Evolutionary conservation across 2,113 vertebrate genomes (phyloP).

Genomic region (Oryzias woworae): DNA sequence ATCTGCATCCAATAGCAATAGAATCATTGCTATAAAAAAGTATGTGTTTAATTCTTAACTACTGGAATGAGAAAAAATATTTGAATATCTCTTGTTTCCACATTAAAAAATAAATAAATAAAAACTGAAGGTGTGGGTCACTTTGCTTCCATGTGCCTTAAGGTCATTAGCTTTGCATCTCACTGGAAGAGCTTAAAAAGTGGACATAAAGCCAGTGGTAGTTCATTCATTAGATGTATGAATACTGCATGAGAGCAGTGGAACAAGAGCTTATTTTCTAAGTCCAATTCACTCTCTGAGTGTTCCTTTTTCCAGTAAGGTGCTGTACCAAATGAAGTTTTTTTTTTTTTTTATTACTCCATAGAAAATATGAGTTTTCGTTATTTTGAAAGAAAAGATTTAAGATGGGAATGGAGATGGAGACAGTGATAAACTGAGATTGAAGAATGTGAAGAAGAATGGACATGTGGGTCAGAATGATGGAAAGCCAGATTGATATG

Average conservation of each 20-base stretch:
- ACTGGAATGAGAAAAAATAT: not conserved
- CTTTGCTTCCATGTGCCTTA: slow-evolving; percentile 46
- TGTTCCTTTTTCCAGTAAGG: slow-evolving; percentile 39
- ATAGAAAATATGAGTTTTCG: slow-evolving; percentile 27
- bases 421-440: slow-evolving; percentile 61
- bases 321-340: slow-evolving; percentile 23
- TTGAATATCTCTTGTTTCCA: not conserved
- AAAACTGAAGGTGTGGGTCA: slow-evolving; percentile 43
- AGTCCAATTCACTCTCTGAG: slow-evolving; percentile 45
- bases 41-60: too few species aligned
- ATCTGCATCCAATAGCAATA: not conserved
- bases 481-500: slow-evolving; percentile 75
- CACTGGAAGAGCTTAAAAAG: slow-evolving; percentile 44
- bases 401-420: slow-evolving; percentile 44
- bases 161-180: slow-evolving; percentile 58
- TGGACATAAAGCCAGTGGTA: slow-evolving; percentile 28
- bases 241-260: slow-evolving; percentile 59
- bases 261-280: slow-evolving; percentile 53
- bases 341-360: slow-evolving; percentile 29
- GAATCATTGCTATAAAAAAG: not conserved
- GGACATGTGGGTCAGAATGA: slow-evolving; percentile 60
- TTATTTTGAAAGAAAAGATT: slow-evolving; percentile 42
- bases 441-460: slow-evolving; percentile 46
- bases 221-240: slow-evolving; percentile 47
- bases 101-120: slow-evolving; percentile 1